These are phyloP conservation scores for Sebastes dallii DNA, from an alignment of 2,797 vertebrate species.

Conservation along the genomic window DNA sequence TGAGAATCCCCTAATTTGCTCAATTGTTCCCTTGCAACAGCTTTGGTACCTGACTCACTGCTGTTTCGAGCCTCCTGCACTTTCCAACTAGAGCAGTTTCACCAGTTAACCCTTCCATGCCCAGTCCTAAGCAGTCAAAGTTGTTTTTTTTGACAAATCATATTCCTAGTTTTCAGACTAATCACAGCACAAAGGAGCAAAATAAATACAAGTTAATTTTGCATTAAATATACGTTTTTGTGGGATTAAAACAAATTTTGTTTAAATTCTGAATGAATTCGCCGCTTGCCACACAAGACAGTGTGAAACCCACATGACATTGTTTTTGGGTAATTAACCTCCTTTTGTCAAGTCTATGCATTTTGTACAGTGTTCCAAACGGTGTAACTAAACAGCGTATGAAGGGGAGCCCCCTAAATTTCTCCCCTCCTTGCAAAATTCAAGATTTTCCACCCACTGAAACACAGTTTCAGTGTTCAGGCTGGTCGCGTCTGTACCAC, in stretches of 20 bases:
- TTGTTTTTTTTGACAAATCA: not conserved
- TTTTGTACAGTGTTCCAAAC: constrained; percentile 17
- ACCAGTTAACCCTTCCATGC: constrained; percentile 63
- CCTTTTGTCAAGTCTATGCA: constrained; percentile 2
- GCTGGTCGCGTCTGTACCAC: constrained; percentile 23
- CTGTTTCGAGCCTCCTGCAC: constrained; percentile 60
- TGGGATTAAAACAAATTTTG: not conserved
- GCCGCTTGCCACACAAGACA: not conserved
- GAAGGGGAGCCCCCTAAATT: constrained; percentile 76
- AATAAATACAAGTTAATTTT: not conserved
- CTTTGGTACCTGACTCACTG: constrained; percentile 67
- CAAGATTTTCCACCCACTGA: constrained; percentile 69
- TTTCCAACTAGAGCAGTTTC: constrained; percentile 71
- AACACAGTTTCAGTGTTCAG: constrained; percentile 57
- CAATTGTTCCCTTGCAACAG: constrained; percentile 64
- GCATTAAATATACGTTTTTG: not conserved
- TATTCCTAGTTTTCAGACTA: not conserved
- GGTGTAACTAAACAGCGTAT: constrained; percentile 10
- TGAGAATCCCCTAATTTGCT: constrained; percentile 63
- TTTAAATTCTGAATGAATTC: not conserved
- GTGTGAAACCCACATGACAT: constrained; percentile 1
- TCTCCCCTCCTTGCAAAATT: constrained; percentile 71
- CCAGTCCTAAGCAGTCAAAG: constrained; percentile 4
- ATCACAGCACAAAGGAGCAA: not conserved
- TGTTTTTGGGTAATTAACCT: constrained; percentile 3